A percentile compares a stretch with the other conserved stretches of the same genome.
Evolutionary conservation across 2,888 invertebrate genomes (phyloP).

Genomic region (Brenthis ino): DNA sequence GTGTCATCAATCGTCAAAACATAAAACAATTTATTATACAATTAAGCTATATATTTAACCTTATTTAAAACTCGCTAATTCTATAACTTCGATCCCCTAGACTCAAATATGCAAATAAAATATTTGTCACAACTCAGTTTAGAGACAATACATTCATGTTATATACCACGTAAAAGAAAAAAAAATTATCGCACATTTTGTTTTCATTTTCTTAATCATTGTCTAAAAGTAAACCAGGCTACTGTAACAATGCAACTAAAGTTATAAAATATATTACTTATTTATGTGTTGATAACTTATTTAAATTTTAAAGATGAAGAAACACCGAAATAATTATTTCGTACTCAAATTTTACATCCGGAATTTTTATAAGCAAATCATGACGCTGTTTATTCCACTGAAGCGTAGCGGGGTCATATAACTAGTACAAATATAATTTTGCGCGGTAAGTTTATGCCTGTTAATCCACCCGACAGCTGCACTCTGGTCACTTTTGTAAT

Average conservation of each 20-base stretch:
- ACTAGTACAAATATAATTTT: slow-evolving; percentile 65
- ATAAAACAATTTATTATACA: too few species aligned
- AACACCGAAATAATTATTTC: slow-evolving; percentile 35
- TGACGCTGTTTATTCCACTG: slow-evolving; percentile 66
- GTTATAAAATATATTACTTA: too few species aligned
- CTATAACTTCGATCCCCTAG: too few species aligned
- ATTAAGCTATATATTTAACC: too few species aligned
- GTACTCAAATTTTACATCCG: slow-evolving; percentile 50
- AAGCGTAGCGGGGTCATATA: slow-evolving; percentile 77
- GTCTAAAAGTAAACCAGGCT: slow-evolving; percentile 5
- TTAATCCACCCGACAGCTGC: slow-evolving; percentile 27
- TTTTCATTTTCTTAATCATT: not conserved
- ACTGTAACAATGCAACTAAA: slow-evolving; percentile 16
- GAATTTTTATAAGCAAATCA: slow-evolving; percentile 58
- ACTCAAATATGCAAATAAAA: too few species aligned
- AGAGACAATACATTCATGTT: too few species aligned
- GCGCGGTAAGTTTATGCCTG: slow-evolving; percentile 38
- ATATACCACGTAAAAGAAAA: not conserved
- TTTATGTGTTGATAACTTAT: not conserved
- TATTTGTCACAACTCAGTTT: too few species aligned
- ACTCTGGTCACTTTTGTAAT: slow-evolving; percentile 15
- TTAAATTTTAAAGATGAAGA: slow-evolving; percentile 28
- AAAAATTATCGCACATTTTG: not conserved
- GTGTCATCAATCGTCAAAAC: too few species aligned
- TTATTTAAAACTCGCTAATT: not conserved